Evolutionary conservation across 2,113 vertebrate species (phyloP), one percentile per base, ranked within the genome.

Genomic region (Coracopsis vasa): DNA sequence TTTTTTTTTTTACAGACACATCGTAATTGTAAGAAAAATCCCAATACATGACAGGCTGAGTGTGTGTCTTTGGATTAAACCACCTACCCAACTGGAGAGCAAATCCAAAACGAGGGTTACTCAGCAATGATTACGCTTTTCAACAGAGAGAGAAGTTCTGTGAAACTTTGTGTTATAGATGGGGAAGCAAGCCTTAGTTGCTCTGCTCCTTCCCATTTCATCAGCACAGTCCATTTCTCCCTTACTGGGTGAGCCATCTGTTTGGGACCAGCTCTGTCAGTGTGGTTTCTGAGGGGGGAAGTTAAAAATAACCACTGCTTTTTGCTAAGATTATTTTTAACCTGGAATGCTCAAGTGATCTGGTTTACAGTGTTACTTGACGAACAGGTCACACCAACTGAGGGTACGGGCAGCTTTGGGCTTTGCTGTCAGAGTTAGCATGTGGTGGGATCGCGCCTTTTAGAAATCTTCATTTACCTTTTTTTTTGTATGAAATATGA

Each of bases 231-330:
- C 86, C 74, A 8, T 64, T 90, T 83, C 62, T 88, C n/a, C 41
- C 47, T 20, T 39, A 2, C 13, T 31, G 69, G 9, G 7, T 29
- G 37, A 92, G 64, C 45, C 42, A 16, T 35, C 23, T n/a, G 3
- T 64, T 37, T 74, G 83, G 50, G 41, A 62, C 75, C 64, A 28
- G 3, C 65, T 80, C 50, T 23, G 4, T 13, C 25, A 16, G 19
- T 42, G 45, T 77, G 39, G 7, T 83, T 91, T 39, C 77, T 64
- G 64, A 64, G n/a, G 20, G 44, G 29, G 13, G 39, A 64, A 42
- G 83, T 78, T 92, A 96, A 95, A 92, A 96, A 94, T 91, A 96
- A 58, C 45, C 25, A 69, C 85, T 86, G 66, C 20, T 47, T 95
- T 72, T 90, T 53, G 51, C 60, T 50, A 7, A 31, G 60, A 8